Evolutionary conservation across 2,113 vertebrate genomes (phyloP).

Genomic region (Pristiophorus japonicus): DNA sequence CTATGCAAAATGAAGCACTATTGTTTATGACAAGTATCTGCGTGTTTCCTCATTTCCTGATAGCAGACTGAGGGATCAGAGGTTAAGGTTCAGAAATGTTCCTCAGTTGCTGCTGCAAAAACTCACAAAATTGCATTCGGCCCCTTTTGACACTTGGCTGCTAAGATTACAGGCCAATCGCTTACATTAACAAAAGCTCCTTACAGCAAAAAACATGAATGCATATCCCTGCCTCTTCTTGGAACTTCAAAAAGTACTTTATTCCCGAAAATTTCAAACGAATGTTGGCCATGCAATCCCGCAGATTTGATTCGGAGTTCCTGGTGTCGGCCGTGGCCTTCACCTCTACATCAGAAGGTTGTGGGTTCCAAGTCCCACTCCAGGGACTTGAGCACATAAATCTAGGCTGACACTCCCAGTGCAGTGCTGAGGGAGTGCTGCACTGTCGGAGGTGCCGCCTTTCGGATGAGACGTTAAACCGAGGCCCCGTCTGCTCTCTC

Average conservation of each 20-base stretch:
- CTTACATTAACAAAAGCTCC: not conserved
- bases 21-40: not conserved
- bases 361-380: not conserved
- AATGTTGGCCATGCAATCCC: not conserved
- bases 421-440: not conserved
- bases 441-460: not conserved
- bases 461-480: not conserved
- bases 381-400: not conserved
- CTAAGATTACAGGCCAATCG: not conserved
- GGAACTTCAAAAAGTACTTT: not conserved
- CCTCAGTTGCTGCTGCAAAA: not conserved
- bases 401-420: not conserved
- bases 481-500: not conserved
- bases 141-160: not conserved
- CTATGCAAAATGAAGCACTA: not conserved
- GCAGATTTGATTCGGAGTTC: not conserved
- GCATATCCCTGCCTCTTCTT: not conserved
- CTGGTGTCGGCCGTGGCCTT: not conserved
- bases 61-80: not conserved
- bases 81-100: not conserved
- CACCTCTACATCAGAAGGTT: not conserved
- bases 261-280: not conserved
- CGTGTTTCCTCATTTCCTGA: not conserved
- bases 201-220: not conserved
- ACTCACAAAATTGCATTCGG: not conserved